Evolutionary conservation across 1,140 invertebrate genomes (phyloP).

Genomic region (Listronotus oregonensis): DNA sequence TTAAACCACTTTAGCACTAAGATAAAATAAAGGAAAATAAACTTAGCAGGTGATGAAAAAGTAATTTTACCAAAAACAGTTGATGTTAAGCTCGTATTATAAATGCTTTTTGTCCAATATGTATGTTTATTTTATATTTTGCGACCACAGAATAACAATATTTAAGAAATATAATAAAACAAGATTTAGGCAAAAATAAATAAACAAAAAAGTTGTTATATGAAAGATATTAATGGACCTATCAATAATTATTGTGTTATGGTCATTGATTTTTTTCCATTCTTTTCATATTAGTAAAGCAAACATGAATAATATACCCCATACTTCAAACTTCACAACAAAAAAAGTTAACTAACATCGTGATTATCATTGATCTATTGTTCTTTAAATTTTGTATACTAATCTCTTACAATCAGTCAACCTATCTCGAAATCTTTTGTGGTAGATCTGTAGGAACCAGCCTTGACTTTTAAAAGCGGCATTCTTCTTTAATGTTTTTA

Average conservation of each 20-base stretch:
- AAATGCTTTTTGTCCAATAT: too few species aligned
- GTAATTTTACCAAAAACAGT: too few species aligned
- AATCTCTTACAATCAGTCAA: conserved; percentile 18
- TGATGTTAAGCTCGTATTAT: too few species aligned
- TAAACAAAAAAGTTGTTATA: too few species aligned
- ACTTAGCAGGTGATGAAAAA: too few species aligned
- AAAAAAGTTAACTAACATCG: conserved; percentile 6
- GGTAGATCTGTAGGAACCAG: conserved; percentile 1
- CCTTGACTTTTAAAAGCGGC: not conserved
- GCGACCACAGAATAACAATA: too few species aligned
- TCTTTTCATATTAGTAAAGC: not conserved
- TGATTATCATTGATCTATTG: conserved; percentile 18
- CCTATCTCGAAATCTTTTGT: conserved; percentile 12
- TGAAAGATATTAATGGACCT: conserved; percentile 4
- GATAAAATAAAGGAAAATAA: too few species aligned
- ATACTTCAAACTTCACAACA: not conserved
- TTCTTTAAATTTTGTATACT: conserved; percentile 13
- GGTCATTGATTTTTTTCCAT: conserved; percentile 5
- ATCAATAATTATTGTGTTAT: conserved; percentile 13
- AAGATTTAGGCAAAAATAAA: too few species aligned
- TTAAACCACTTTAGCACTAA: too few species aligned
- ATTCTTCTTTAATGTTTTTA: conserved; percentile 13
- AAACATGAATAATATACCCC: not conserved
- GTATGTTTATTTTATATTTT: too few species aligned
- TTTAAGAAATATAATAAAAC: too few species aligned